Evolutionary conservation across 2,888 invertebrate genomes (phyloP), one percentile per base, ranked within the genome.

Genomic region (Drosophila peninsularis): DNA sequence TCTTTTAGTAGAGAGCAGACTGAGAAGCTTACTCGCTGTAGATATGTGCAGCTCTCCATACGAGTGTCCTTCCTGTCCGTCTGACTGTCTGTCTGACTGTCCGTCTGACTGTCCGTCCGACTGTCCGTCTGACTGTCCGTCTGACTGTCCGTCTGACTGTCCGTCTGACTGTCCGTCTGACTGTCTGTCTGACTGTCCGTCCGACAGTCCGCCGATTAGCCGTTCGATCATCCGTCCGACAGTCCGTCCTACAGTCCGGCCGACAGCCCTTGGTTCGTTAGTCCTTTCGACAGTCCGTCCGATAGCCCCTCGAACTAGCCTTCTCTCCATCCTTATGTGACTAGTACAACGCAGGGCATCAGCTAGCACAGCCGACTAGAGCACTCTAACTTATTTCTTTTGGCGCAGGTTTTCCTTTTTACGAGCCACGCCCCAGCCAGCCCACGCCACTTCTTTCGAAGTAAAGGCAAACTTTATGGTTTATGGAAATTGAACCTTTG

Each of bases 401-500:
- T 21, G 10, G 21, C 44, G 30, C 32, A 32, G 57, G 50, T 60
- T 53, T 76, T 58, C 41, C 47, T 58, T 70, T 81, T 81, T 89
- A 78, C 67, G 86, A 88, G 72, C 66, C 13, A 19, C 11, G 47
- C 47, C 17, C 64, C 37, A n/a, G 5, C n/a, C 45, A 3, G n/a
- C 27, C 17, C 36, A n/a, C 7, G 34, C 42, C 6, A 1, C 11
- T 9, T 27, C 14, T 11, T 17, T 19, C 32, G 13, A 44, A 74
- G 57, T 62, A 66, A 52, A 37, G 49, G 42, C 27, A 77, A 77
- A 75, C 74, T 74, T 87, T 75, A 82, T 83, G 88, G 62, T 75
- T 85, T 90, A 90, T 85, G 88, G 78, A 83, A 87, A 85, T 90
- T 90, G 81, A 88, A 85, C 90, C 77, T 83, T 63, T 73, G 54